Percentiles rank a stretch among this genome's conserved stretches.
phyloP scores from a whole-genome alignment of 2,888 invertebrate species.

The Phymatocera aterrima region DNA sequence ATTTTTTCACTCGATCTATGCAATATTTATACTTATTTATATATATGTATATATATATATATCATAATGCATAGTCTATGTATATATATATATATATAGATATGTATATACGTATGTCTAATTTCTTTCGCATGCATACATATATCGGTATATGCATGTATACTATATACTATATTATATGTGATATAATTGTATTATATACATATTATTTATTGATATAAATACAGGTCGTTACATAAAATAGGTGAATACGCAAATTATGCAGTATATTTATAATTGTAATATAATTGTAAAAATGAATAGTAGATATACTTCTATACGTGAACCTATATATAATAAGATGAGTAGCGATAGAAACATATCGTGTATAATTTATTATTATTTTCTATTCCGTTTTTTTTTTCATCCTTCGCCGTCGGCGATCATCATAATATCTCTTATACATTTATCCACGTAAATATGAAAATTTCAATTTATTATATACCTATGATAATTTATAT shows the following conservation, averaged over 20 bases:
- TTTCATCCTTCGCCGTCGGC: too few species aligned
- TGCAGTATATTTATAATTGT: too few species aligned
- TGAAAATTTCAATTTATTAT: too few species aligned
- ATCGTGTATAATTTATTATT: not conserved
- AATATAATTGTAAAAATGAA: conserved; percentile 31
- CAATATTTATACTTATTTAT: conserved; percentile 28
- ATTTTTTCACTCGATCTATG: conserved; percentile 57
- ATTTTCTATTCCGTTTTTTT: not conserved
- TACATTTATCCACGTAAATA: conserved; percentile 34
- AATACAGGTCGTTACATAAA: too few species aligned
- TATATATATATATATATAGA: not conserved
- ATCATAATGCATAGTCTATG: too few species aligned
- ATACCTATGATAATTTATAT: too few species aligned
- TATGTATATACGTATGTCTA: not conserved
- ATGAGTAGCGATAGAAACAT: conserved; percentile 62
- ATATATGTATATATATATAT: not conserved
- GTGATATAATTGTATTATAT: not conserved
- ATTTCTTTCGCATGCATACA: not conserved
- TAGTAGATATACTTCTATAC: conserved; percentile 37
- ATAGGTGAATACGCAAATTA: too few species aligned
- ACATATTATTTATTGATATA: too few species aligned
- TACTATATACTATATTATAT: not conserved
- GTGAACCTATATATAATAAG: conserved; percentile 61
- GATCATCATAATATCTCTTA: too few species aligned
- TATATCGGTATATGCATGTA: not conserved